Base-by-base conservation (phyloP, 1,140 invertebrate genomes). In the Penaeus japonicus region DNA sequence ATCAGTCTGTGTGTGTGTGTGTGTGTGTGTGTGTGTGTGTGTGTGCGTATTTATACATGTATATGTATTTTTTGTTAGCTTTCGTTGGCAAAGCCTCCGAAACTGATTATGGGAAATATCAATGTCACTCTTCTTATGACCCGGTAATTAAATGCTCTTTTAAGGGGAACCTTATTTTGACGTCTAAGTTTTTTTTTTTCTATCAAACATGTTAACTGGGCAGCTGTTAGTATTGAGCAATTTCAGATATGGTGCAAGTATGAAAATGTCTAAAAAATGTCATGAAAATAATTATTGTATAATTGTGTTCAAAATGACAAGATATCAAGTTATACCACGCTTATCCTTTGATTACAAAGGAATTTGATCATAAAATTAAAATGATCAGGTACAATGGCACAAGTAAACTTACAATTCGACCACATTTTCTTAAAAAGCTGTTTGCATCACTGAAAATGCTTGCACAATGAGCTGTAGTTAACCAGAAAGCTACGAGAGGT, bases 261-360 rank as follows among this genome's bases (percentile, higher is more conserved):
- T 59, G n/a, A 59, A n/a, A n/a, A 15, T 59, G 57, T n/a, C n/a
- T 15, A 59, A 15, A 59, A 17, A 59, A n/a, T n/a, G n/a, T 59
- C 57, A n/a, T n/a, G n/a, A n/a, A n/a, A n/a, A n/a, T n/a, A n/a
- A n/a, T n/a, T n/a, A n/a, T n/a, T n/a, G n/a, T n/a, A n/a, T n/a
- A n/a, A n/a, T n/a, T n/a, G n/a, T n/a, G n/a, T n/a, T 59, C 57
- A 59, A 59, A 59, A 59, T 20, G 27, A 35, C 77, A 79, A 79
- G 77, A 79, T 81, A 53, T 81, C 79, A 54, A 81, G 77, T 15
- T 79, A 79, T 79, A 79, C 77, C 77, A 79, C 77, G 77, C 35
- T 79, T 39, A 79, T 5, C 30, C 77, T 24, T 32, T 79, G 77
- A 79, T 79, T 24, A 30, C 77, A 32, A 79, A 79, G 77, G 77